Base-by-base conservation (phyloP, 1,140 invertebrate species). In the Lamellibrachia luymesi region DNA sequence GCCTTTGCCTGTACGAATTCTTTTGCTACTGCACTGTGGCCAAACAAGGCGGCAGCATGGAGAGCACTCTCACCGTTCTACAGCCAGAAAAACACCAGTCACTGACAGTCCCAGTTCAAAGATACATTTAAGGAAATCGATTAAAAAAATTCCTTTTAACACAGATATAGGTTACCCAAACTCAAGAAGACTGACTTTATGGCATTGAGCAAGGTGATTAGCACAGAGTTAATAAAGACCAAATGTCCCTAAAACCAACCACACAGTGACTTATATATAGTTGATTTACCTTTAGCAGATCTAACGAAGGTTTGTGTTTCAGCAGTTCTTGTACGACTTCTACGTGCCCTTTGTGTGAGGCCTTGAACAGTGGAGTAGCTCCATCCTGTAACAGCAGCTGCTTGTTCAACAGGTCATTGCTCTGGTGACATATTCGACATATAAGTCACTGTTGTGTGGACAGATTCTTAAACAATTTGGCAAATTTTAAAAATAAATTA, bases 1-100 rank as follows among this genome's bases (percentile, higher is more conserved):
- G 96, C 95, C 27, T 95, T 95, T 91, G 95, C 95, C 49, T 94
- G 94, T 91, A 96, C 93, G 64, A 96, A 93, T 80, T 95, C 93
- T 93, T 95, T 95, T 50, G 96, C 95, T 13, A 96, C 94, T 90
- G 96, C 95, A 93, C 95, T 93, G 93, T 98, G 98, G 8, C 98
- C 98, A 96, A 98, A 98, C 96, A 98, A 97, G 64, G 98, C 98
- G 22, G 98, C 98, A 52, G 98, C 98, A 96, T 99, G 98, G 50
- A 99, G 96, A 10, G 98, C 98, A 95, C 97, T 98, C 96, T 99
- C 98, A 2, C 98, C 98, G 97, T 99, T 99, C 98, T 98, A 96
- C 64, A 90, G 89, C 22, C 51, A 64, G 49, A 93, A 92, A 92
- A 51, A 49, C 4, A 92, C 4, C 25, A 2, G 64, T 80, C 52